Evolutionary conservation across 1,140 invertebrate genomes (phyloP).

Genomic region (Himalopsyche phryganea): DNA sequence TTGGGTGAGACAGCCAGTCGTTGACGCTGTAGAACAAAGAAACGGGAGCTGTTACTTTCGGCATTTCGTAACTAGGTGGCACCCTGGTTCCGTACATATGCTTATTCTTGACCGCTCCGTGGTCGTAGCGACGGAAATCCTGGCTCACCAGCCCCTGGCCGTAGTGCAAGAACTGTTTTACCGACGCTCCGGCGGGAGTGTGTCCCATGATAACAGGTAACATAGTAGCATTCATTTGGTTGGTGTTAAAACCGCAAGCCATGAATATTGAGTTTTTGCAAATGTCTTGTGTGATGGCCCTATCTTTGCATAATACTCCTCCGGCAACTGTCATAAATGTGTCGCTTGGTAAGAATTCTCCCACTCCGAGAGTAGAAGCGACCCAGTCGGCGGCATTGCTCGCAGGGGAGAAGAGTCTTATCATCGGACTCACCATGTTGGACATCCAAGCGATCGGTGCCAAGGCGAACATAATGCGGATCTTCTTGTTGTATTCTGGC

Average conservation of each 20-base stretch:
- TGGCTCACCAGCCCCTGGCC: conserved; percentile 56
- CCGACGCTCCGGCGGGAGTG: conserved; percentile 72
- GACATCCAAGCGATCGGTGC: conserved; percentile 58
- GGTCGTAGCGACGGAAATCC: conserved; percentile 50
- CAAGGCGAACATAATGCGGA: conserved; percentile 52
- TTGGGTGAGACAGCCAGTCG: conserved; percentile 58
- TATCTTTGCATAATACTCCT: conserved; percentile 51
- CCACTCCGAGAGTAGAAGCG: conserved; percentile 42
- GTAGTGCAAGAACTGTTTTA: conserved; percentile 71
- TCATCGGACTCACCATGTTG: conserved; percentile 47
- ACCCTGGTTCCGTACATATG: conserved; percentile 44
- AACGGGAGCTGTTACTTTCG: conserved; percentile 58
- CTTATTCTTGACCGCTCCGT: conserved; percentile 44
- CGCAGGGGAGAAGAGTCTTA: conserved; percentile 31
- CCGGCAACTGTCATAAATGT: conserved; percentile 51
- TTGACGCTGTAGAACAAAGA: conserved; percentile 62
- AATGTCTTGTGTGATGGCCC: conserved; percentile 46
- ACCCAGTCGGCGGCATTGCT: conserved; percentile 13
- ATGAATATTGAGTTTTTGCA: conserved; percentile 61
- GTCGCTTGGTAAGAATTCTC: conserved; percentile 57
- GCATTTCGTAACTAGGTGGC: conserved; percentile 61
- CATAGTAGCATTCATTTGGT: conserved; percentile 59
- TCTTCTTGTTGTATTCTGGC: conserved; percentile 60
- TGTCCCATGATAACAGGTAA: conserved; percentile 71
- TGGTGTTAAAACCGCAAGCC: conserved; percentile 53